Base-by-base conservation (phyloP, 2,888 invertebrate genomes). In the Pristionchus arcanus region DNA sequence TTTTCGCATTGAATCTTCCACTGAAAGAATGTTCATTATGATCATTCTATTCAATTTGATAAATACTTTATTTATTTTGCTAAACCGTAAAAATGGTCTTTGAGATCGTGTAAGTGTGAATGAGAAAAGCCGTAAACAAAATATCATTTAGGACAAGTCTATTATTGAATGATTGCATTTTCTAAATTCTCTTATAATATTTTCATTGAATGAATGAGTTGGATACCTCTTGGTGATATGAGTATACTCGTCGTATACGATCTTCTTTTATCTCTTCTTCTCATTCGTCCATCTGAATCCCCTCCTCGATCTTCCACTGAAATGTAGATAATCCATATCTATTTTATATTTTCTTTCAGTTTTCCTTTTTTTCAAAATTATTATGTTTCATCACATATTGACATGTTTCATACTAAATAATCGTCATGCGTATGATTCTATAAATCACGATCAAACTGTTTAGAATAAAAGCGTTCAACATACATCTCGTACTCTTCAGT, bases 201-300 rank as follows among this genome's bases (percentile, higher is more conserved):
- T 66, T 1, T 11, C 25, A 25, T n/a, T 28, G 7, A 25, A 13
- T 13, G 7, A 66, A 28, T 66, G 66, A 13, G 66, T 37, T 42
- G 11, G 25, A 34, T 21, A 37, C 89, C 71, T 74, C 90, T 91
- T 16, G 94, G 94, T 42, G 94, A 93, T 28, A 94, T 94, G 77
- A 94, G 91, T 87, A 94, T 94, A 28, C 93, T 93, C 5, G 94
- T 94, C 21, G 94, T 94, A 90, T 93, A 94, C 63, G 92, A 92
- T 63, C 94, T 92, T 85, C 93, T 90, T 83, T 94, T 94, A 37
- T 92, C 93, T 66, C 91, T 90, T 77, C 90, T 89, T 87, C 91
- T 91, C 28, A 71, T 68, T 74, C 92, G 28, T n/a, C 42, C 37
- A n/a, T 42, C 42, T n/a, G 63, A 13, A 86, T 86, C 86, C 31